These are phyloP conservation scores for Prosapia bicincta DNA, from an alignment of 2,888 invertebrate species.

Conservation along the genomic window DNA sequence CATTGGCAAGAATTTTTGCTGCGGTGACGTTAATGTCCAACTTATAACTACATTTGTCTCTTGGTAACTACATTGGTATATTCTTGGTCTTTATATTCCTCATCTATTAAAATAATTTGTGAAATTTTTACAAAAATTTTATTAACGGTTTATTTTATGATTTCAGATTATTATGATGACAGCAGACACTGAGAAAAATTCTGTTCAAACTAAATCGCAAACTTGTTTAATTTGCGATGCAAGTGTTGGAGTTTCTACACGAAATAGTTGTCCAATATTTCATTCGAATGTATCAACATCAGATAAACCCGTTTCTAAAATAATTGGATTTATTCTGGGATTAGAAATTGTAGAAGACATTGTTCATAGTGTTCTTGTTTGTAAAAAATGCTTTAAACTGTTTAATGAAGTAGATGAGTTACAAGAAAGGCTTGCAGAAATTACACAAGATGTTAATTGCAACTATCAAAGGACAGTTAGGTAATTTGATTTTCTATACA, in stretches of 20 bases:
- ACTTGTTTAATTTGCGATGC: conserved; percentile 61
- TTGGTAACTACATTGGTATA: no score
- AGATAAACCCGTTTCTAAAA: conserved; percentile 46
- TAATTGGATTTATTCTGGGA: conserved; percentile 51
- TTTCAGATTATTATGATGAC: conserved; percentile 29
- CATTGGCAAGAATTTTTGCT: no score
- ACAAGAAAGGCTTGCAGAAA: conserved; percentile 48
- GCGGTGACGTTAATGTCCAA: no score
- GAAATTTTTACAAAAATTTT: no score
- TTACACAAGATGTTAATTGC: conserved; percentile 53
- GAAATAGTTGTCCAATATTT: conserved; percentile 55
- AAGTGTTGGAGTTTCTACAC: conserved; percentile 51
- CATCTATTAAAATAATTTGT: not conserved
- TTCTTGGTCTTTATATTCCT: no score
- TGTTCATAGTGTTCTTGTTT: conserved; percentile 53
- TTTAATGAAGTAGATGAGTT: conserved; percentile 53
- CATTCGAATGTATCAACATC: conserved; percentile 44
- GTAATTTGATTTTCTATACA: conserved; percentile 28
- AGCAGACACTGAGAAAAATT: conserved; percentile 31
- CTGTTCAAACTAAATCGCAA: conserved; percentile 4
- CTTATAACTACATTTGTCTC: no score
- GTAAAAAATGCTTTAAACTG: conserved; percentile 64
- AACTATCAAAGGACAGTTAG: conserved; percentile 50
- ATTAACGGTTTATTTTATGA: not conserved
- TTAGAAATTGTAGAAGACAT: conserved; percentile 51